Base-by-base conservation (phyloP, 1,140 invertebrate species). In the Hycleus cichorii region DNA sequence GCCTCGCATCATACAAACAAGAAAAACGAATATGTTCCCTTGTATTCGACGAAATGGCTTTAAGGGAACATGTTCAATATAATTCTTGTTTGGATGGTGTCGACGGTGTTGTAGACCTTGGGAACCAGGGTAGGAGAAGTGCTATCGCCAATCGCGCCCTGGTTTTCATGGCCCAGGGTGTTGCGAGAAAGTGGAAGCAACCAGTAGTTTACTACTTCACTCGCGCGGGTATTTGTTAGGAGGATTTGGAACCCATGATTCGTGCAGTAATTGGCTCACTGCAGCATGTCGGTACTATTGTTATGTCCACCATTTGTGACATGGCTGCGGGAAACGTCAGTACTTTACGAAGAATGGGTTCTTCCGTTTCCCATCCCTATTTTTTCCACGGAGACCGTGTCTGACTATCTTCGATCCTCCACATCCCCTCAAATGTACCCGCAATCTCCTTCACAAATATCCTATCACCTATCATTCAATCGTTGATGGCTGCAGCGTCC, bases 1-100 rank as follows among this genome's bases (percentile, higher is more conserved):
- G 32, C 32, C 32, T 32, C 25, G 44, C 12, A 49, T 27, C 32
- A 48, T 24, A n/a, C 44, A 49, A 54, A 49, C 18, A 54, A 58
- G 51, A 5, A 53, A 51, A 62, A 47, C 45, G 44, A 32, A 52
- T 44, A 49, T 49, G 51, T 26, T 39, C 45, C 10, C 25, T 61
- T 25, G 11, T 52, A 6, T 61, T 57, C 48, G 59, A 61, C 39
- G 59, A 61, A 57, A 46, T 57, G 10, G 46, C 53, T 44, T 42
- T 62, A 11, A 12, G 32, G 38, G 11, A 26, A 12, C 49, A 51
- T 5, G 44, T 62, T 43, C 18, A 47, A 44, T 57, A 61, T 52
- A 39, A 58, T 5, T 9, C 11, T 11, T 42, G 10, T 40, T 47
- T 47, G 12, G 26, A 56, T 5, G 32, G 18, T 18, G 47, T 56